Base-by-base conservation (phyloP, 2,113 vertebrate genomes). In the Calypte anna region DNA sequence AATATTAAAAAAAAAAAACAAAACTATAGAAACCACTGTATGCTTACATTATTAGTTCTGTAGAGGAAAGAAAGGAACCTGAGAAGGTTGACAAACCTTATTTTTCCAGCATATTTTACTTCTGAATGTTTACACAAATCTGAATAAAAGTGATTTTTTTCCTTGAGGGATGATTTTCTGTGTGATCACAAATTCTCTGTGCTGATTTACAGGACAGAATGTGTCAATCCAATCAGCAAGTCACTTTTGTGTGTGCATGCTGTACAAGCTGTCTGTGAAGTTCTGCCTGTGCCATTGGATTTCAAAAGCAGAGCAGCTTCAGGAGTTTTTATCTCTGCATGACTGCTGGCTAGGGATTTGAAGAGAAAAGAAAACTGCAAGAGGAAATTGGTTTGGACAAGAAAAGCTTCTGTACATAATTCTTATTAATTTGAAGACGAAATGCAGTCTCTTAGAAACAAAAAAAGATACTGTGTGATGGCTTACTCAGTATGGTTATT, bases 371-470 rank as follows among this genome's bases (percentile, higher is more conserved):
- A 94, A 82, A 92, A 82, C 62, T 91, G 57, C 66, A 87, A 88
- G 62, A 95, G 57, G 44, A 97, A 96, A 95, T 88, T 95, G 82
- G 44, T 64, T 96, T 91, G 58, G 72, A 94, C 89, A 95, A 92
- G 53, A 97, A 90, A 78, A 90, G 86, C n/a, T 95, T 96, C 91
- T 96, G 77, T 55, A 94, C 30, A 59, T 90, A 97, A 95, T 97
- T 95, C 82, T 96, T 95, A 96, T 43, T 95, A 81, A 95, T 91
- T 95, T 96, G 64, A 96, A 92, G 94, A 88, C 86, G 54, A 96
- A 95, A 94, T 78, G 28, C 48, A 74, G 33, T 84, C 53, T 94
- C 44, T 82, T 86, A 75, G 58, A 95, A 91, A 96, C 57, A 85
- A 91, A 36, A 69, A 67, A 83, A 81, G 23, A 90, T 82, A 64